Evolutionary conservation across 2,113 vertebrate species (phyloP), one percentile per base, ranked within the genome.

Genomic region (Smithornis capensis): DNA sequence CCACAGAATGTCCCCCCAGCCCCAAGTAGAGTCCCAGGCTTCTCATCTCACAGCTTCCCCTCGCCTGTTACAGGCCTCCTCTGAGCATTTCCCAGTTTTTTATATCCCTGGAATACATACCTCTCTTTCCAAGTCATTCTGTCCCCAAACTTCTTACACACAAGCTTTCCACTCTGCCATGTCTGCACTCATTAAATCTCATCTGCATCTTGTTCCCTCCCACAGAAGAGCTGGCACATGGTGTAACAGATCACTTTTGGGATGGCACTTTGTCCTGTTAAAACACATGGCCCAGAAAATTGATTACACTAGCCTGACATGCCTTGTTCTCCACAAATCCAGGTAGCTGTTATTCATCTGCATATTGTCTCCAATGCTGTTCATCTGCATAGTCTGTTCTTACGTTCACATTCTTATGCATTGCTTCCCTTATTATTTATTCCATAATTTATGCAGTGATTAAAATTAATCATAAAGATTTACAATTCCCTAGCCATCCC

Each of bases 211-310:
- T 19, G 7, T 22, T 63, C 5, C 45, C 14, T 77, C 24, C 31
- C 31, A 14, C 53, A 62, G n/a, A 81, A 80, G 33, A 76, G 40
- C 18, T 33, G 13, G 3, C 68, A 21, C 23, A 9, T 0, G 2
- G 2, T 3, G 5, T 18, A 37, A 44, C 0, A 1, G 19, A 50
- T 8, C 21, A 7, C 12, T 44, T 52, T 60, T 44, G 28, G 24
- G 33, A 40, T 76, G 9, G 19, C 52, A 62, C 7, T 87, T 64
- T 77, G 24, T 52, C 44, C 35, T 63, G 1, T 27, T 52, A 60
- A 60, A 83, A n/a, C 12, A 52, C 4, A 33, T 6, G 4, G 4
- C 11, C 14, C 16, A 33, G 24, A 27, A 44, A 49, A 38, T 33
- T 57, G 47, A 16, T 23, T 24, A 80, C 16, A 37, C 9, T 4